These are phyloP conservation scores for Anticlea derivata DNA, from an alignment of 2,888 invertebrate species.

Conservation along the genomic window DNA sequence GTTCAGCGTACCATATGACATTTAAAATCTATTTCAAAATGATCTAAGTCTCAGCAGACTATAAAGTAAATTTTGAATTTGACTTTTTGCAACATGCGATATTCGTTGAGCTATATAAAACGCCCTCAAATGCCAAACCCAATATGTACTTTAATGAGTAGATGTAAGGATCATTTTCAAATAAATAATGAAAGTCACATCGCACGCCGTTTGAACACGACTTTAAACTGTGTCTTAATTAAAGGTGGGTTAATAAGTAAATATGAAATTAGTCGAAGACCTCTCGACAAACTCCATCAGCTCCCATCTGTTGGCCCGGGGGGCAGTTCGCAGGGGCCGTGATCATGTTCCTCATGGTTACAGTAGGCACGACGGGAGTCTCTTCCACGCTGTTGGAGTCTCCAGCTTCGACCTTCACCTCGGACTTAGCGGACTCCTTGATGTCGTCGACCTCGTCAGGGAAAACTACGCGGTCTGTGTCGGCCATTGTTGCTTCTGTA, in stretches of 20 bases:
- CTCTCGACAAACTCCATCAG: constrained; percentile 57
- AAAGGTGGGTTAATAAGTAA: too few species aligned
- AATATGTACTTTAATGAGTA: too few species aligned
- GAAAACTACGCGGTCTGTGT: constrained; percentile 58
- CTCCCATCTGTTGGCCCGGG: constrained; percentile 47
- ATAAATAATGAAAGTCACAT: too few species aligned
- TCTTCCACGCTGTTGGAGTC: constrained; percentile 55
- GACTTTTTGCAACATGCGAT: too few species aligned
- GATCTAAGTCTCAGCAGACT: too few species aligned
- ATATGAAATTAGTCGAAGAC: constrained; percentile 42
- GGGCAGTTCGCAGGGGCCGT: constrained; percentile 55
- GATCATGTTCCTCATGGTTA: constrained; percentile 60
- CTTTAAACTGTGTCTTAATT: background rate
- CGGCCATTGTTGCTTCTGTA: constrained; percentile 58
- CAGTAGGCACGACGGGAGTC: constrained; percentile 28
- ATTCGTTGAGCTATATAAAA: too few species aligned
- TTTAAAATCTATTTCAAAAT: too few species aligned
- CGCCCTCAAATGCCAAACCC: too few species aligned
- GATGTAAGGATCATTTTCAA: too few species aligned
- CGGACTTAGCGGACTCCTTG: constrained; percentile 41
- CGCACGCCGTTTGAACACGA: background rate
- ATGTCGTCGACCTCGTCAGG: constrained; percentile 64
- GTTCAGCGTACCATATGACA: too few species aligned
- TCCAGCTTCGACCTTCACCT: constrained; percentile 44
- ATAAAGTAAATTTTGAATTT: too few species aligned